Evolutionary conservation across 2,888 invertebrate species (phyloP).

Genomic region (Tiliacea aurago): DNA sequence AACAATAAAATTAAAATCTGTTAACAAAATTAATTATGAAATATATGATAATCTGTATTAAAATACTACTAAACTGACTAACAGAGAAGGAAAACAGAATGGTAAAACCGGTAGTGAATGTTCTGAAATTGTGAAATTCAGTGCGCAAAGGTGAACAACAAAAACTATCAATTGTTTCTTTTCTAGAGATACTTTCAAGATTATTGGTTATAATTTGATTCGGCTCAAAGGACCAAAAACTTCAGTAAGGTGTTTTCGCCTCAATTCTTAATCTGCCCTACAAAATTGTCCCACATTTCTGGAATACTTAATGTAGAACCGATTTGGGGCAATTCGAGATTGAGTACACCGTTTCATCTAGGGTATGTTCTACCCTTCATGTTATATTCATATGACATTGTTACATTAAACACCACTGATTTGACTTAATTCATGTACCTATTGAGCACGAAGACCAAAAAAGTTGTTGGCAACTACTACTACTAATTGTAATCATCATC

Average conservation of each 20-base stretch:
- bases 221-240: background rate
- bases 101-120: background rate
- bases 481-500: too few species aligned
- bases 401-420: background rate
- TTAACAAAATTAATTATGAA: too few species aligned
- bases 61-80: background rate
- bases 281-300: background rate
- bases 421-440: background rate
- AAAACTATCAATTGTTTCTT: background rate
- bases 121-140: background rate
- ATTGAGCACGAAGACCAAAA: background rate
- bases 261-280: conserved; percentile 1
- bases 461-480: too few species aligned
- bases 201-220: background rate
- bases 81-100: background rate
- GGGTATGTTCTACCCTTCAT: background rate
- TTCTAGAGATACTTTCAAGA: background rate
- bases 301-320: background rate
- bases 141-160: background rate
- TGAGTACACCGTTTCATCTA: background rate
- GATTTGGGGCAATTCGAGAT: conserved; percentile 25
- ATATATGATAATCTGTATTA: too few species aligned
- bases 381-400: background rate
- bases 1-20: too few species aligned
- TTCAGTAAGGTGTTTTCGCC: background rate